Conservation (phyloP, 1,140 invertebrate species). For the Melanaphis sacchari region DNA sequence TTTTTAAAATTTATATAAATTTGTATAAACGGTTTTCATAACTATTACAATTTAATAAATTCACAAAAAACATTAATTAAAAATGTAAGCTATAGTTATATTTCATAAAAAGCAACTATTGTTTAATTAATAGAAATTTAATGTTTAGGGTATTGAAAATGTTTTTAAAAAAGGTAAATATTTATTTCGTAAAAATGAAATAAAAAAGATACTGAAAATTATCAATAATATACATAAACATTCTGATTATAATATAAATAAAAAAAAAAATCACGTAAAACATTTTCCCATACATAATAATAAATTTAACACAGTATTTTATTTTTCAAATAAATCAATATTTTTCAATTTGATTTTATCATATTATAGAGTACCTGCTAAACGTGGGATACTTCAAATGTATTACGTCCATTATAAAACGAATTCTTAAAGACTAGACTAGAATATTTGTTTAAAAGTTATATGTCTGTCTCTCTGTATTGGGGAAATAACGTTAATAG, state of each 20-base stretch:
- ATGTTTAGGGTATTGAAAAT: no score
- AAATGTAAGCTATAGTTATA: no score
- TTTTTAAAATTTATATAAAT: neutral
- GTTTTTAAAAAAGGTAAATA: neutral
- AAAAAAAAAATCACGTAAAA: neutral
- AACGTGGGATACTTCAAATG: neutral
- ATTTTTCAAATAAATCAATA: neutral
- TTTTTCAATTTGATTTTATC: conserved; percentile 11
- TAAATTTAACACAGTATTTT: neutral
- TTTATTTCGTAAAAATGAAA: no score
- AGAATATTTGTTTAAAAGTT: conserved; percentile 17
- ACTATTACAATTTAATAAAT: no score
- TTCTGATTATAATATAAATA: neutral
- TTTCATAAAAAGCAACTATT: neutral
- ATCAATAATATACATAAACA: no score
- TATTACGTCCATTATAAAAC: neutral
- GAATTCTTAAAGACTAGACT: conserved; percentile 1
- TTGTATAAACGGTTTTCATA: no score
- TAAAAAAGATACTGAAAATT: no score
- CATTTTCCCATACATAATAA: neutral
- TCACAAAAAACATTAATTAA: no score
- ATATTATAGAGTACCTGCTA: neutral
- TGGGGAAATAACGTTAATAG: neutral
- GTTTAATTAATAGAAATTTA: neutral
- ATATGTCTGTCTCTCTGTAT: neutral